phyloP scores from a whole-genome alignment of 2,888 invertebrate genomes.

The Pseudococcus longispinus region DNA sequence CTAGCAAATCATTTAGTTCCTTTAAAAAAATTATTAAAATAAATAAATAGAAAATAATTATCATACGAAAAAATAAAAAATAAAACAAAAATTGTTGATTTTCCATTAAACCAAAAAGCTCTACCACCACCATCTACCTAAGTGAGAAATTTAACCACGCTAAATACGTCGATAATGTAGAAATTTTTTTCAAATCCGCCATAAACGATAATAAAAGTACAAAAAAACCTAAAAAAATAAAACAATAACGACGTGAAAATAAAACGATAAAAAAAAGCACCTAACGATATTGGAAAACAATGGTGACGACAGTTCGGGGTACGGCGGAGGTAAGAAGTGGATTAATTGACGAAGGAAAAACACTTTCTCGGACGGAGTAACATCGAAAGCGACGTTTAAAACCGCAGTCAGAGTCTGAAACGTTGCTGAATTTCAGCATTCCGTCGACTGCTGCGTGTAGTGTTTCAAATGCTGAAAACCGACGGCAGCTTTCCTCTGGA shows the following conservation, averaged over 20 bases:
- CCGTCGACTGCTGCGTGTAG: conserved; percentile 42
- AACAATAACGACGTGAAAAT: background rate
- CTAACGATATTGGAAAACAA: conserved; percentile 48
- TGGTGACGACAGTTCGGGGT: conserved; percentile 38
- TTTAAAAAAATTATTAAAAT: too few species aligned
- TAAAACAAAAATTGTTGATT: too few species aligned
- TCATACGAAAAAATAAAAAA: too few species aligned
- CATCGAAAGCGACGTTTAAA: conserved; percentile 53
- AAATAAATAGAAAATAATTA: too few species aligned
- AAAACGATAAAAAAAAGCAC: background rate
- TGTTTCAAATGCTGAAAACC: conserved; percentile 47
- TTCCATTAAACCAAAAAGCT: too few species aligned
- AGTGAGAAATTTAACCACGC: background rate
- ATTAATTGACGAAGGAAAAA: conserved; percentile 47
- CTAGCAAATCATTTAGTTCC: too few species aligned
- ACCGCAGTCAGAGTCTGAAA: conserved; percentile 53
- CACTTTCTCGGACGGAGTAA: conserved; percentile 44
- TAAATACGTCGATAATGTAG: background rate
- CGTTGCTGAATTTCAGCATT: conserved; percentile 53
- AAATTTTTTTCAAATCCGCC: background rate
- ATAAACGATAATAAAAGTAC: background rate
- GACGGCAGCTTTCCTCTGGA: conserved; percentile 47
- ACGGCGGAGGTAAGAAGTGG: conserved; percentile 12
- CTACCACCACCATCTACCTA: background rate
- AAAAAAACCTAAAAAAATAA: background rate